Percentiles rank a stretch among this genome's conserved stretches.
These are phyloP conservation scores for Peromyscus leucopus DNA, from an alignment of 2,113 vertebrate genomes.

Conservation along the genomic window DNA sequence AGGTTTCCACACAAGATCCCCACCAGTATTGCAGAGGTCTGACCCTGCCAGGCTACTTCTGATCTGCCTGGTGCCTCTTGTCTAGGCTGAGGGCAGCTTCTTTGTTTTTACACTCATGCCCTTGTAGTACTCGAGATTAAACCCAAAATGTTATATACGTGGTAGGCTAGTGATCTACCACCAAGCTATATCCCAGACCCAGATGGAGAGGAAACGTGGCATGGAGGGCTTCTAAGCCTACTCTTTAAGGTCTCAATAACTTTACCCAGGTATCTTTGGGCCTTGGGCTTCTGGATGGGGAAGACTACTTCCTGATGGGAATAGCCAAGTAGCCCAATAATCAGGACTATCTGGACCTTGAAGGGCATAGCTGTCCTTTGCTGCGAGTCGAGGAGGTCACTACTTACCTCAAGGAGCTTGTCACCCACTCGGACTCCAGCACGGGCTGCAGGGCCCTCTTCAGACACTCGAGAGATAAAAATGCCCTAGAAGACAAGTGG, in stretches of 20 bases:
- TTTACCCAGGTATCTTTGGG: neutral
- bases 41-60: too few species aligned
- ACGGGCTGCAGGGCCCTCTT: constrained; percentile 96
- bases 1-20: neutral
- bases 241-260: neutral
- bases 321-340: fast-evolving
- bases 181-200: neutral
- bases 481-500: constrained; percentile 90
- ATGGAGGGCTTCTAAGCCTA: neutral
- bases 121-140: neutral
- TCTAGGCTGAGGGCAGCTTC: neutral
- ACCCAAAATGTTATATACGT: too few species aligned
- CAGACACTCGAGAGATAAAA: constrained; percentile 98
- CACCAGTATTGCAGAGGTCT: neutral
- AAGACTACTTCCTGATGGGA: fast-evolving
- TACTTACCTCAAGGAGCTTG: constrained; percentile 96
- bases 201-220: too few species aligned
- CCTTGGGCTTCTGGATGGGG: neutral
- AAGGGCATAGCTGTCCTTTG: neutral
- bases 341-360: neutral
- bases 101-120: neutral
- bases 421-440: constrained; percentile 98
- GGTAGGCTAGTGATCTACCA: neutral
- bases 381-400: fast-evolving
- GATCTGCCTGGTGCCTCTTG: too few species aligned